Percentiles rank a stretch among this genome's conserved stretches.
Conservation (phyloP, 64 coral and sea anemone genomes). For the Dendronephthya gigantea region DNA sequence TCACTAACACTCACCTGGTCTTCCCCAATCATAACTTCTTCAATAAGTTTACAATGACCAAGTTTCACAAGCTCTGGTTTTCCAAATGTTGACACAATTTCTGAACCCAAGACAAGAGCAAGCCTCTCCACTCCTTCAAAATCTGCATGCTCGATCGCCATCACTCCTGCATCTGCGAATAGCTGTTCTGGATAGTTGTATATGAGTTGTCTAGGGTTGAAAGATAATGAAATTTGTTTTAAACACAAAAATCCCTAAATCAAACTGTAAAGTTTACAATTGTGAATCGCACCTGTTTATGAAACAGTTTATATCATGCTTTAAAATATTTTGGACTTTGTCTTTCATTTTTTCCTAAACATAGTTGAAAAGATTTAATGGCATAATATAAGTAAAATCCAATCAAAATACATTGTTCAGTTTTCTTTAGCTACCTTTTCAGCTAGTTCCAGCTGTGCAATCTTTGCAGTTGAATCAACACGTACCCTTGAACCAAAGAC, state of each 20-base stretch:
- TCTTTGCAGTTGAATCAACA: slow-evolving; percentile 95
- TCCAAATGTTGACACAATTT: slow-evolving; percentile 99
- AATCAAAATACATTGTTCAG: too few relatives aligned
- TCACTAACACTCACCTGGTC: slow-evolving; percentile 49
- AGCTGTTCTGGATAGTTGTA: slow-evolving; percentile 98
- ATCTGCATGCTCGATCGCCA: slow-evolving; percentile 98
- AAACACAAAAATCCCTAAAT: neutral
- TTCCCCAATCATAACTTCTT: slow-evolving; percentile 97
- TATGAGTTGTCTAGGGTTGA: slow-evolving; percentile 63
- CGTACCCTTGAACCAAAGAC: slow-evolving; percentile 96
- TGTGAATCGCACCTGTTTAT: slow-evolving; percentile 84
- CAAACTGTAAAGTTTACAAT: neutral
- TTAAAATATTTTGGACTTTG: slow-evolving; percentile 92
- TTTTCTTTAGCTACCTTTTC: slow-evolving; percentile 70
- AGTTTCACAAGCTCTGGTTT: slow-evolving; percentile 88
- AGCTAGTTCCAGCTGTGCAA: slow-evolving; percentile 87
- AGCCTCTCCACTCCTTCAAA: slow-evolving; percentile 98
- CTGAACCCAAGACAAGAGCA: slow-evolving; percentile 70
- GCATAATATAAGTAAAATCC: neutral
- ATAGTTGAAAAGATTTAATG: neutral
- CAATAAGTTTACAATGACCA: slow-evolving; percentile 79
- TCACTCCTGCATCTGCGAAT: slow-evolving; percentile 95
- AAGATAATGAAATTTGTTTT: neutral
- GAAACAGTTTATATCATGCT: slow-evolving; percentile 94
- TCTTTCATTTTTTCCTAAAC: slow-evolving; percentile 97